Evolutionary conservation across 2,797 vertebrate genomes (phyloP).

Genomic region (Manis javanica): DNA sequence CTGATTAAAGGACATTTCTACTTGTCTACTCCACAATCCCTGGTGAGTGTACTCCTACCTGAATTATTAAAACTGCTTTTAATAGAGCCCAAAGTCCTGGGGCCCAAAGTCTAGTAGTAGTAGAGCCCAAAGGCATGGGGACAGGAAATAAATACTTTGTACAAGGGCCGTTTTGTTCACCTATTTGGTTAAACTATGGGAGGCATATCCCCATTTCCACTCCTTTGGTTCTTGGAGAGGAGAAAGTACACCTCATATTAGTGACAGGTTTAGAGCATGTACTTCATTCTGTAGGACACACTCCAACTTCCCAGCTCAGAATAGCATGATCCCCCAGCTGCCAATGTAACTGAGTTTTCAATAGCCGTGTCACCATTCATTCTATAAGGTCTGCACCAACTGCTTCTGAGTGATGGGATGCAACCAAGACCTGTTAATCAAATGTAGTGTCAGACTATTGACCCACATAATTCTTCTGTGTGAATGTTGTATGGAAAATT

Average conservation of each 20-base stretch:
- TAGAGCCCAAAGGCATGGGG: not conserved
- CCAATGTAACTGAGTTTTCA: not conserved
- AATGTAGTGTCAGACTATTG: not conserved
- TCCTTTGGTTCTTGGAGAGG: not conserved
- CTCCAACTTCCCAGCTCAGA: not conserved
- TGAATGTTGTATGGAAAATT: slow-evolving; percentile 5
- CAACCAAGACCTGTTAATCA: not conserved
- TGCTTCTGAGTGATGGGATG: not conserved
- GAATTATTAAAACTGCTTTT: not conserved
- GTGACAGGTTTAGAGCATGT: not conserved
- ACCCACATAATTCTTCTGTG: not conserved
- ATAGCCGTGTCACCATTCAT: not conserved
- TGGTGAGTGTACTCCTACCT: not conserved
- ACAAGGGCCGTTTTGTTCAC: not conserved
- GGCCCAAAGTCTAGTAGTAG: not conserved
- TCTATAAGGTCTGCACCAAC: not conserved
- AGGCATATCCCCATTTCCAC: not conserved
- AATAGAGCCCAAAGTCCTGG: not conserved
- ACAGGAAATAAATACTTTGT: slow-evolving; percentile 13
- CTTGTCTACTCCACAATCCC: not conserved
- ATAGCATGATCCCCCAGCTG: not conserved
- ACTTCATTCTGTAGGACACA: not conserved
- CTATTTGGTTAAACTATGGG: not conserved
- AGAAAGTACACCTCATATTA: not conserved
- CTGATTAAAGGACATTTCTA: not conserved